Base-by-base conservation (phyloP, 2,888 invertebrate species). In the Calameuta filiformis region DNA sequence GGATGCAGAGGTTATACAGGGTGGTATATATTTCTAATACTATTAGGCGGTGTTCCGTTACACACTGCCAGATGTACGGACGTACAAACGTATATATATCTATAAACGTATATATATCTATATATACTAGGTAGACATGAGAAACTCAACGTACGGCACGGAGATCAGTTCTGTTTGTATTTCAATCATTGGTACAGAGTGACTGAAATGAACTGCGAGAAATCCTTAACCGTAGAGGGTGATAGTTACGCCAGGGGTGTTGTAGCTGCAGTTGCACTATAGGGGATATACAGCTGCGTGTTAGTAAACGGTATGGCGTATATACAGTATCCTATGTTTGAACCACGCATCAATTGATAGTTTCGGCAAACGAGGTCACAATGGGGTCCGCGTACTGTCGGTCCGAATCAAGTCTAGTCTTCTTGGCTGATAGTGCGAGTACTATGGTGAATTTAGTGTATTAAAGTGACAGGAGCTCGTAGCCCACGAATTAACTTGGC, bases 11-110 rank as follows among this genome's bases (percentile, higher is more conserved):
- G 69, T 69, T 37, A 37, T 75, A 34, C 34, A 37, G 77, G 69
- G 76, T 69, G 80, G 83, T 89, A 87, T 89, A 88, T 85, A 88
- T 89, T 90, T 89, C 90, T 91, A 91, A 91, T 91, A 88, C 89
- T 90, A 91, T 91, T 91, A 91, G 88, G 83, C 86, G 89, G 91
- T 91, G 89, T 91, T 90, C 90, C 88, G 89, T 91, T 91, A 91
- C 91, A 88, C 89, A 87, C 86, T 86, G 90, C 91, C 91, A 91
- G 91, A 91, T 91, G 91, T 90, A 90, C 89, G 85, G 82, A 87
- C 84, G 83, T 82, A 80, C 56, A 56, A 31, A 76, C 68, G 9
- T 34, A 12, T 35, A 11, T 35, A 35, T 35, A 35, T n/a, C n/a
- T n/a, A n/a, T n/a, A n/a, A n/a, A n/a, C n/a, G n/a, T 35, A 9